Evolutionary conservation across 2,888 invertebrate genomes (phyloP), one percentile per base, ranked within the genome.

Genomic region (Pseudeuparius sepicola): DNA sequence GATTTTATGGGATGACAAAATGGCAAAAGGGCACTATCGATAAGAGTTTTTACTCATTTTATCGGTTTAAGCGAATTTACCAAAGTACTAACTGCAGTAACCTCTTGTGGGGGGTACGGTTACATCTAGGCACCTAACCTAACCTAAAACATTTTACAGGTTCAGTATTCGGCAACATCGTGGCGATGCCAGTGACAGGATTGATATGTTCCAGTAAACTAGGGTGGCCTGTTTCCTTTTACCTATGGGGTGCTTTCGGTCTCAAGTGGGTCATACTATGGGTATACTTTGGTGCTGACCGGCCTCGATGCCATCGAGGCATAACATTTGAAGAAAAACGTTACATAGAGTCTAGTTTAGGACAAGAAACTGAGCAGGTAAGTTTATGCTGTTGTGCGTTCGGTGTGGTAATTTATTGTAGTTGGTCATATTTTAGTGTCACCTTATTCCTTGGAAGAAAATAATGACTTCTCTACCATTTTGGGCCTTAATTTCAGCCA

Each of bases 221-320:
- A 51, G 86, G 86, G 1, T 87, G 87, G 87, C 78, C 80, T 1
- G 71, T 78, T 12, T 76, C 81, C 34, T 86, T 86, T 60, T 87
- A 86, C 53, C 59, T 75, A 2, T 79, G 80, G 48, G 85, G 84
- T 1, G 64, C 64, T 4, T 55, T 74, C 1, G 76, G 78, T 0
- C 51, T 73, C 0, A 18, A 71, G 0, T 84, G 82, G 80, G 60
- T 70, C 0, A 39, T 73, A 0, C 43, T 60, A 0, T 84, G 77
- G 66, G 60, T 69, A 4, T 58, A 75, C 37, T 61, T 78, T 13
- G 85, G 82, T 0, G 68, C 76, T 6, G 75, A 75, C 41, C 71
- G 73, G 2, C 85, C 85, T 0, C 63, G 70, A 2, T 66, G 67
- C 4, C 69, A 71, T 47, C 68, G 63, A 29, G 61, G 60, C 38